These are phyloP conservation scores for Diaphora mendica DNA, from an alignment of 2,888 invertebrate species.

Conservation along the genomic window DNA sequence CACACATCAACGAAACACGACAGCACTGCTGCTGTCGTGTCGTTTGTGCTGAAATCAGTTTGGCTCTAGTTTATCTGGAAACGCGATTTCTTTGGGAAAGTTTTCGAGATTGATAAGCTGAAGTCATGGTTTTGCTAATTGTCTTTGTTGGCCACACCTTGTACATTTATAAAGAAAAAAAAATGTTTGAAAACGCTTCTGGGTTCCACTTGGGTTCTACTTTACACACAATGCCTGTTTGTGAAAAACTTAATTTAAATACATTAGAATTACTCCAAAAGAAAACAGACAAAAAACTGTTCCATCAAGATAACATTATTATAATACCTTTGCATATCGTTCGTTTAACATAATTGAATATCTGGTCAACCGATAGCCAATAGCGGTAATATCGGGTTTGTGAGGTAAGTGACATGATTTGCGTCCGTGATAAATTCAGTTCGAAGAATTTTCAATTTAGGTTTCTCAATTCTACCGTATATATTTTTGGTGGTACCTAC, in stretches of 20 bases:
- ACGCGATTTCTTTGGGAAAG: too few species aligned
- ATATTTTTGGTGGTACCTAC: too few species aligned
- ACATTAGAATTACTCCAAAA: not conserved
- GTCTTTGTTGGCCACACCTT: too few species aligned
- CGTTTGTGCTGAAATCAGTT: too few species aligned
- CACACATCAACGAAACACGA: too few species aligned
- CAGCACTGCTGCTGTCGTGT: too few species aligned
- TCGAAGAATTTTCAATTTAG: not conserved
- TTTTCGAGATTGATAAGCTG: too few species aligned
- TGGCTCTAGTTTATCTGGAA: too few species aligned
- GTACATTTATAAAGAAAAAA: too few species aligned
- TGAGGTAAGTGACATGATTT: slow-evolving; percentile 6
- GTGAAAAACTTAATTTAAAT: not conserved
- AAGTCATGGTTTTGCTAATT: too few species aligned
- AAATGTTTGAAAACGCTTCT: too few species aligned
- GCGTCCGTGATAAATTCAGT: not conserved
- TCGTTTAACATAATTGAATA: not conserved
- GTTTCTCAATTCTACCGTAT: not conserved
- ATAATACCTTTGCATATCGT: not conserved
- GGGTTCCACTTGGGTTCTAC: not conserved
- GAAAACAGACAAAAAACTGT: not conserved
- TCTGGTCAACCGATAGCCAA: not conserved
- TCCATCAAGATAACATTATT: not conserved
- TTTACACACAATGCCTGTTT: not conserved
- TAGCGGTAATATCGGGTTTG: slow-evolving; percentile 12